Evolutionary conservation across 2,888 invertebrate genomes (phyloP).

Genomic region (Trichogramma dendrolimi): DNA sequence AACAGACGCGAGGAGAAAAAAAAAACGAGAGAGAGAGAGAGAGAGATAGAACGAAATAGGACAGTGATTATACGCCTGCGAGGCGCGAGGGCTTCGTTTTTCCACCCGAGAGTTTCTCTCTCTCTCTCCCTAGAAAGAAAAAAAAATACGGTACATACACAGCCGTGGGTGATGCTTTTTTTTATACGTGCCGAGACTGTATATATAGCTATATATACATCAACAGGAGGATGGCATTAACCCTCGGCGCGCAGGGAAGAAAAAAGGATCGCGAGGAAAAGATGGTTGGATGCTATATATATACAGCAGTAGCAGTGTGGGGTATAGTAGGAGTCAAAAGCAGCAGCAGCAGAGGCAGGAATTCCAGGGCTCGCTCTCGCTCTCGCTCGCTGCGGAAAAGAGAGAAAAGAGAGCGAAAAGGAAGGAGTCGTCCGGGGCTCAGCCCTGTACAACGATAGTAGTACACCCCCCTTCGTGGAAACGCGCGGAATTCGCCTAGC

Average conservation of each 20-base stretch:
- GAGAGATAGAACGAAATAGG: conserved; percentile 32
- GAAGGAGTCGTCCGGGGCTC: conserved; percentile 16
- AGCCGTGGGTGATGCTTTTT: background rate
- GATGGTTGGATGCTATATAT: background rate
- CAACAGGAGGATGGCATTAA: background rate
- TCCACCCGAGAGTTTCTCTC: conserved; percentile 11
- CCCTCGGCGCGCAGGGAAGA: background rate
- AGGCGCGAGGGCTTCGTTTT: conserved; percentile 12
- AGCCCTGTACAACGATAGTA: conserved; percentile 21
- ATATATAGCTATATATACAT: background rate
- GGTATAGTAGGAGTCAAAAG: background rate
- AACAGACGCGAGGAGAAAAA: conserved; percentile 1
- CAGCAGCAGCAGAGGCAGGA: background rate
- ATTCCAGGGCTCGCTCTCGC: background rate
- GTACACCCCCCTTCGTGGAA: conserved; percentile 24
- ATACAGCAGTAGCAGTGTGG: background rate
- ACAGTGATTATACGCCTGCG: conserved; percentile 33
- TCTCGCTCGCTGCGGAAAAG: background rate
- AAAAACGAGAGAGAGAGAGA: conserved; percentile 17
- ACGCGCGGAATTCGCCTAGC: conserved; percentile 25
- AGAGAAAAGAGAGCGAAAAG: conserved; percentile 7
- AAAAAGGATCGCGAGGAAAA: conserved; percentile 2
- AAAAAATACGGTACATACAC: background rate
- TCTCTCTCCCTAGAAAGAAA: too few relatives aligned
- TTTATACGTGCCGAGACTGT: background rate